Conservation (phyloP, 2,888 invertebrate species). For the Muscina levida region DNA sequence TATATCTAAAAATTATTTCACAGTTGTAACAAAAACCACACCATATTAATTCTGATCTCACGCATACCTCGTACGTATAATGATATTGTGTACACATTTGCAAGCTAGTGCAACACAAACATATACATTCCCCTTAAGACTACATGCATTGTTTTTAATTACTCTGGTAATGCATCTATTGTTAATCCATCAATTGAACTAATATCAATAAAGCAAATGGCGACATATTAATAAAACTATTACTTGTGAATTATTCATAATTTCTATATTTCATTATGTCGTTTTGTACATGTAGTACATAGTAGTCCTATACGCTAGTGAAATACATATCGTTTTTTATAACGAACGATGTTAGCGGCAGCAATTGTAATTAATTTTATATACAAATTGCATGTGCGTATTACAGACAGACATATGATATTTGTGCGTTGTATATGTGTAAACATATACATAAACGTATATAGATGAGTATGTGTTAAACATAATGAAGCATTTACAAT, state of each 20-base stretch:
- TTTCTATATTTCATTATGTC: conserved; percentile 19
- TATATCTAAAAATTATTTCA: too few species aligned
- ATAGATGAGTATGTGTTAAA: not conserved
- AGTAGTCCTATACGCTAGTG: too few species aligned
- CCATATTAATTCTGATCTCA: too few species aligned
- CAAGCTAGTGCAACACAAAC: too few species aligned
- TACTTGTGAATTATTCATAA: conserved; percentile 33
- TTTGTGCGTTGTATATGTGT: too few species aligned
- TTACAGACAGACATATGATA: not conserved
- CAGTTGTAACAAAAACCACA: too few species aligned
- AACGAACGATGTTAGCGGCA: not conserved
- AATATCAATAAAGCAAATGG: conserved; percentile 22
- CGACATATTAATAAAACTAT: conserved; percentile 27
- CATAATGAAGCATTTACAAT: conserved; percentile 19
- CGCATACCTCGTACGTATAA: too few species aligned
- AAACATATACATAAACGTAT: not conserved
- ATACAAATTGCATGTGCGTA: too few species aligned
- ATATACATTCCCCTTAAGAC: too few species aligned
- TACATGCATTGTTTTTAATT: too few species aligned
- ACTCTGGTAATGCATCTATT: not conserved
- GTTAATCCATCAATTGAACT: not conserved
- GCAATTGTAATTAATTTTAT: too few species aligned
- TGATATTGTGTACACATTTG: too few species aligned
- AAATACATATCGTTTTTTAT: not conserved
- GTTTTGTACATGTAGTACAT: conserved; percentile 1